Evolutionary conservation across 2,797 vertebrate genomes (phyloP).

Genomic region (Crypturellus tataupa): DNA sequence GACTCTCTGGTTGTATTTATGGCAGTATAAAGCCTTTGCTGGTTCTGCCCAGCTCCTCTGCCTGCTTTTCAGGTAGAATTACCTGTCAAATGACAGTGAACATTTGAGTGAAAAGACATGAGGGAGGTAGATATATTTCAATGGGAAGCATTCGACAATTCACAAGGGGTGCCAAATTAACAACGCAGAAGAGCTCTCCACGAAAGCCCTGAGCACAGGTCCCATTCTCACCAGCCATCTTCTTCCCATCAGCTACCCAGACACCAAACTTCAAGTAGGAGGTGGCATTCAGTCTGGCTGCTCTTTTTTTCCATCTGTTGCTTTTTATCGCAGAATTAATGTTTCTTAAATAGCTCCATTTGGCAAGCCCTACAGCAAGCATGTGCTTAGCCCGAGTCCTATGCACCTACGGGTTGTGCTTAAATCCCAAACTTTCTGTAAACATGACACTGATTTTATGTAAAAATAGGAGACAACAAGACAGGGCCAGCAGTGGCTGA

Average conservation of each 20-base stretch:
- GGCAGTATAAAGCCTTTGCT: background rate
- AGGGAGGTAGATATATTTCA: background rate
- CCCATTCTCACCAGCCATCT: background rate
- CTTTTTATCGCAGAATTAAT: slow-evolving; percentile 29
- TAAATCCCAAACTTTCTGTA: background rate
- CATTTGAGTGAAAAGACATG: background rate
- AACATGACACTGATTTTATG: background rate
- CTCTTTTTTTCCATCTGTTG: slow-evolving; percentile 7
- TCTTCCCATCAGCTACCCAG: background rate
- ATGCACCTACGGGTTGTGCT: background rate
- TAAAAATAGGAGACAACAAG: background rate
- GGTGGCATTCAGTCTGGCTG: background rate
- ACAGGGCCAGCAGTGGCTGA: background rate
- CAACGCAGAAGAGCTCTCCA: background rate
- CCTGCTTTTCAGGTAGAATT: slow-evolving; percentile 12
- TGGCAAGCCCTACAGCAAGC: background rate
- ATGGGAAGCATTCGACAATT: background rate
- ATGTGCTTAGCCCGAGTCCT: background rate
- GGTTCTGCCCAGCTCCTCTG: slow-evolving; percentile 1
- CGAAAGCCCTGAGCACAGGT: background rate
- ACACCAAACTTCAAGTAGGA: background rate
- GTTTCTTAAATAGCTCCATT: background rate
- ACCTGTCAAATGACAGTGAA: background rate
- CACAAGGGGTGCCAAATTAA: background rate
- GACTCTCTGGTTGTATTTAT: slow-evolving; percentile 20